Conservation (phyloP, 2,797 vertebrate genomes). For the Oreonectes daqikongensis region DNA sequence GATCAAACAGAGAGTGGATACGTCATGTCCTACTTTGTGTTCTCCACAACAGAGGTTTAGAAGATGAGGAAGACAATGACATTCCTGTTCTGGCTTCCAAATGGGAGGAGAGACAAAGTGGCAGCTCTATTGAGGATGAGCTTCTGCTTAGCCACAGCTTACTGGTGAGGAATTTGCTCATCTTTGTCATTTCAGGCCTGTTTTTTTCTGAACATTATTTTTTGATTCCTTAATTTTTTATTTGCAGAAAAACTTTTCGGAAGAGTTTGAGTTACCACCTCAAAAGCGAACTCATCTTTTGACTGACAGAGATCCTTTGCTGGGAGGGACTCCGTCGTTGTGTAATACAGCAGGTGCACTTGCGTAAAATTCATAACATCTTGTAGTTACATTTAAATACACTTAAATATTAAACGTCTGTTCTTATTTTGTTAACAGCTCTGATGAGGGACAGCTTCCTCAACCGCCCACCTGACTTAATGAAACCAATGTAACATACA, state of each 20-base stretch:
- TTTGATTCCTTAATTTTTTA: not conserved
- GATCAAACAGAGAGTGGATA: no score
- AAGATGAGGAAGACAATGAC: constrained; percentile 59
- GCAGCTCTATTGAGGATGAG: constrained; percentile 63
- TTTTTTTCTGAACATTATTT: not conserved
- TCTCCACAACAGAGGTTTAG: constrained; percentile 57
- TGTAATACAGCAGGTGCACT: constrained; percentile 70
- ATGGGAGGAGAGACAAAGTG: constrained; percentile 70
- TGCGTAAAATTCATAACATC: no score
- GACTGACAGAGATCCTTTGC: constrained; percentile 75
- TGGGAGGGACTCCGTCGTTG: constrained; percentile 67
- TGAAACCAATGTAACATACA: constrained; percentile 31
- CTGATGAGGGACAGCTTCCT: constrained; percentile 70
- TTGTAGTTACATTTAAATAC: not conserved
- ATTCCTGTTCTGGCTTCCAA: constrained; percentile 42
- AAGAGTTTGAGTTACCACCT: constrained; percentile 44
- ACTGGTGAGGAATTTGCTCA: constrained; percentile 63
- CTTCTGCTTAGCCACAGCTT: constrained; percentile 67
- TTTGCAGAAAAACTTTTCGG: constrained; percentile 45
- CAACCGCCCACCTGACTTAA: constrained; percentile 56
- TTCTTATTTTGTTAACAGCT: constrained; percentile 58
- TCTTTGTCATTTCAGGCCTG: not conserved
- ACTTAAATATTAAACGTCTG: no score
- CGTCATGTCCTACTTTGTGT: not conserved
- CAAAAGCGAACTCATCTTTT: constrained; percentile 66